Evolutionary conservation across 2,113 vertebrate species (phyloP).

Genomic region (Oryctolagus cuniculus): mOryCun1.1 NC_091432.1:67262501-67263000

Average conservation of each 20-base stretch:
- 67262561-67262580: not conserved
- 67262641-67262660: slow-evolving; percentile 67
- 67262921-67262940: not conserved
- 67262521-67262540: slow-evolving; percentile 64
- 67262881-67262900: not conserved
- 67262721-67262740: slow-evolving; percentile 65
- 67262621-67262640: not conserved
- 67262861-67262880: not conserved
- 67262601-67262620: slow-evolving; percentile 16
- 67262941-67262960: not conserved
- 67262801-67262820: slow-evolving; percentile 50
- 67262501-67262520: slow-evolving; percentile 63
- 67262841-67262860: slow-evolving; percentile 15
- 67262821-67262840: slow-evolving; percentile 14
- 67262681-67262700: slow-evolving; percentile 75
- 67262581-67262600: not conserved
- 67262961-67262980: not conserved
- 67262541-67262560: slow-evolving; percentile 39
- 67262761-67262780: slow-evolving; percentile 2
- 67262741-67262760: slow-evolving; percentile 72
- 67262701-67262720: slow-evolving; percentile 52
- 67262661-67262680: slow-evolving; percentile 73
- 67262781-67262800: slow-evolving; percentile 32
- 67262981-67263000: not conserved
- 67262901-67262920: not conserved